Conservation (phyloP, 1,140 invertebrate genomes). For the Eulimnadia texana region DNA sequence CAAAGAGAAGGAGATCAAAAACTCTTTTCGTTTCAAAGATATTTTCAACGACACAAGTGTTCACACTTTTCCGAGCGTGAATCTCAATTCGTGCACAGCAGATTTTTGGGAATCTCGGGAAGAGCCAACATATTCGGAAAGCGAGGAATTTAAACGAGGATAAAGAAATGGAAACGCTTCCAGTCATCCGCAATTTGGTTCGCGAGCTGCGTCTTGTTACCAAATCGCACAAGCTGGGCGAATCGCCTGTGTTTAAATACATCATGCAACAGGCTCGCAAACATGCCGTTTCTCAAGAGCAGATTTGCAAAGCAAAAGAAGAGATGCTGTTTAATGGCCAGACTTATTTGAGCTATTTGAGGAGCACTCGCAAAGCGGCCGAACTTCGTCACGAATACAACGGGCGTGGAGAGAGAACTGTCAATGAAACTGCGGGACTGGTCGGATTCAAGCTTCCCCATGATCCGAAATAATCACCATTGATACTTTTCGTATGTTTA, state of each 20-base stretch:
- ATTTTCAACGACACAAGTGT: conserved; percentile 56
- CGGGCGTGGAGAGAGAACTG: conserved; percentile 54
- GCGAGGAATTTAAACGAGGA: background rate
- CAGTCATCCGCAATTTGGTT: conserved; percentile 37
- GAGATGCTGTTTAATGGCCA: conserved; percentile 53
- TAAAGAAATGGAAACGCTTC: conserved; percentile 4
- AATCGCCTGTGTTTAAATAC: conserved; percentile 44
- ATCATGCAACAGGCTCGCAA: conserved; percentile 53
- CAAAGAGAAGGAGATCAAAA: conserved; percentile 42
- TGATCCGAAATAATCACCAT: conserved; percentile 39
- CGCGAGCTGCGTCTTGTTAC: conserved; percentile 41
- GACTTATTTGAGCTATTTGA: conserved; percentile 58
- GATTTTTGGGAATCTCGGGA: conserved; percentile 39
- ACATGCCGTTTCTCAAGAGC: conserved; percentile 57
- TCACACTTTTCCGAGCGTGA: conserved; percentile 37
- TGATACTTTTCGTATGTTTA: background rate
- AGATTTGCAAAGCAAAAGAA: conserved; percentile 60
- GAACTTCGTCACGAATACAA: conserved; percentile 54
- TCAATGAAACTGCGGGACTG: conserved; percentile 59
- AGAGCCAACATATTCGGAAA: conserved; percentile 38
- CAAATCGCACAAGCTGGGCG: conserved; percentile 33
- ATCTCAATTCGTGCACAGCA: conserved; percentile 30
- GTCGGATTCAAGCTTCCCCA: conserved; percentile 73
- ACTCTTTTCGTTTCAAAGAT: conserved; percentile 47
- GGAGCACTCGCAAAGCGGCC: conserved; percentile 44